These are phyloP conservation scores for Babyrousa celebensis DNA, from an alignment of 2,797 vertebrate species.

Conservation along the genomic window DNA sequence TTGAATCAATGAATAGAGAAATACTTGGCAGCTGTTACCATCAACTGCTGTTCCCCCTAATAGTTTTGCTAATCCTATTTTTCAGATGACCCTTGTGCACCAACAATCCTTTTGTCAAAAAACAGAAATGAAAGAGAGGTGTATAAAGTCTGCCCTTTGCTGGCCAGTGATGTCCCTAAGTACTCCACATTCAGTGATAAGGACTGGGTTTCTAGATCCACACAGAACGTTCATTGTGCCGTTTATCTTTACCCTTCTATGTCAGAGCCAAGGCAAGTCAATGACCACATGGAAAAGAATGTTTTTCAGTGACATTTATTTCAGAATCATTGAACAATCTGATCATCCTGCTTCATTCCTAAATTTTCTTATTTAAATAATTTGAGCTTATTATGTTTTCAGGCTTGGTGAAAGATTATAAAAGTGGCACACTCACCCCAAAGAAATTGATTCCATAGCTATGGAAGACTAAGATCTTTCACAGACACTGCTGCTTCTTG, in stretches of 20 bases:
- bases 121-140: not conserved
- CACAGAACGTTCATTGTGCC: not conserved
- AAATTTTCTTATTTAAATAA: conserved; percentile 48
- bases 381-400: not conserved
- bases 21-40: not conserved
- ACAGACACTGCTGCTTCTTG: not conserved
- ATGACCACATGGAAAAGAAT: not conserved
- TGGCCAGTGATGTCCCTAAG: not conserved
- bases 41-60: not conserved
- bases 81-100: not conserved
- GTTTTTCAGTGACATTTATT: conserved; percentile 79
- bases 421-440: not conserved
- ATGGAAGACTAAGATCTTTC: not conserved
- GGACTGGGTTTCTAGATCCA: not conserved
- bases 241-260: not conserved
- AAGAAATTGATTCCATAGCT: conserved; percentile 11
- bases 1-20: not conserved
- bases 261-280: conserved; percentile 38
- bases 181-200: not conserved
- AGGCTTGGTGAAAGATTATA: not conserved
- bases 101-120: not conserved
- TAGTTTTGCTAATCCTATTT: conserved; percentile 6
- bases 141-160: not conserved
- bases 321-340: conserved; percentile 52
- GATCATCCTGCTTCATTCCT: not conserved